Evolutionary conservation across 2,888 invertebrate genomes (phyloP).

Genomic region (Drosophila algonquin): DNA sequence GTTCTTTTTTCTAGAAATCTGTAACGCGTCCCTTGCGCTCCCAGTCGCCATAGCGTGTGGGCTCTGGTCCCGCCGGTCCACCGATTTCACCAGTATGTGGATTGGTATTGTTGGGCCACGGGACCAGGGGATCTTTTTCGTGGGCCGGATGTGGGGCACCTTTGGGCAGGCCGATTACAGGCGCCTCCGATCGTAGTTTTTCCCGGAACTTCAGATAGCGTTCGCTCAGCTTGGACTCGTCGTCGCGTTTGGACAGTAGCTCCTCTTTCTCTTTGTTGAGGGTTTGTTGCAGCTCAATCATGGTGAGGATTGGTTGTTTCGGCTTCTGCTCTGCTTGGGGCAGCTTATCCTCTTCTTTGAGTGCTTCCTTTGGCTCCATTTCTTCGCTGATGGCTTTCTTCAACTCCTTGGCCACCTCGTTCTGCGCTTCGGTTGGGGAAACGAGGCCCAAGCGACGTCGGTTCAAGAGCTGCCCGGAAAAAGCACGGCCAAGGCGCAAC

Average conservation of each 20-base stretch:
- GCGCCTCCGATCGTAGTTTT: slow-evolving; percentile 88
- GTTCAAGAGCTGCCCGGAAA: not conserved
- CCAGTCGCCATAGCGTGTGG: slow-evolving; percentile 99
- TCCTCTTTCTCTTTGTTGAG: slow-evolving; percentile 1
- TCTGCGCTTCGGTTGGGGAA: not conserved
- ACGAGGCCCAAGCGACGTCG: not conserved
- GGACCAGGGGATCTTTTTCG: slow-evolving; percentile 91
- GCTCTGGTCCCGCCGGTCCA: slow-evolving; percentile 98
- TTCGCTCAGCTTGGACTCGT: slow-evolving; percentile 81
- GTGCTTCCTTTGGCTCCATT: not conserved
- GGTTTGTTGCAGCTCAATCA: not conserved
- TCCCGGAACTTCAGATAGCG: slow-evolving; percentile 88
- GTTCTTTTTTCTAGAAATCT: slow-evolving; percentile 95
- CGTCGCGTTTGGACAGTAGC: not conserved
- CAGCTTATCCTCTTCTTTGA: not conserved
- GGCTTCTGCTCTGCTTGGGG: not conserved
- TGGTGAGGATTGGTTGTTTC: not conserved
- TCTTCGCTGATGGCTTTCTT: not conserved
- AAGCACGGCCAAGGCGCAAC: not conserved
- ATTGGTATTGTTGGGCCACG: slow-evolving; percentile 94
- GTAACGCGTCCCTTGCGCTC: slow-evolving; percentile 97
- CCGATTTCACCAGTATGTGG: slow-evolving; percentile 96
- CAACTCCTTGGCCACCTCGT: not conserved
- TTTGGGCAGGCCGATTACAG: slow-evolving; percentile 89
- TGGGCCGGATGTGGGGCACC: slow-evolving; percentile 88